Evolutionary conservation across 2,888 invertebrate genomes (phyloP), one percentile per base, ranked within the genome.

Genomic region (Cantharis lateralis): DNA sequence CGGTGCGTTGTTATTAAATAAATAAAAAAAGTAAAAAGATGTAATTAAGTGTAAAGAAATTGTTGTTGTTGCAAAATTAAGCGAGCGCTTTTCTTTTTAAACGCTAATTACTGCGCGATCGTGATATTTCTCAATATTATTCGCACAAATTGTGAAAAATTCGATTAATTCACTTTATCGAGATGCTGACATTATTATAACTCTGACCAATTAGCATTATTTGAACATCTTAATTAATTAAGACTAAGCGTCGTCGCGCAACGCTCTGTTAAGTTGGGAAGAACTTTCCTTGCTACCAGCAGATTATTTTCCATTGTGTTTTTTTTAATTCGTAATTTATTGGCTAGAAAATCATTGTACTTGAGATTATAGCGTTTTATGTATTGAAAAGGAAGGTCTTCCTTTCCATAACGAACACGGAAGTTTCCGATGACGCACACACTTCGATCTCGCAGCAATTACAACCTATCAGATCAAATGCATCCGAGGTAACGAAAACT

Each of bases 1-100:
- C 77, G 77, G 79, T 75, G 24, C 71, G 68, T 72, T 48, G 48
- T 48, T 48, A 48, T 48, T 48, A 48, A 48, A 32, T 32, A 32
- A 48, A 48, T 48, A 48, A 48, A 48, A 32, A 48, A 48, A 48
- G 48, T 48, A 48, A 48, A 48, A 48, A 48, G 48, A n/a, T 48
- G 13, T n/a, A 48, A 48, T 48, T 48, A n/a, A 48, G n/a, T n/a
- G 48, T n/a, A 48, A 48, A 48, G 48, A 48, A 48, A 48, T 48
- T 48, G n/a, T 48, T 48, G n/a, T 48, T 48, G 48, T 48, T 48
- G 48, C 48, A 48, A 48, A 48, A 48, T 48, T n/a, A 48, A 48
- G 48, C n/a, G 48, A 48, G n/a, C 48, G n/a, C 48, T 48, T 48
- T 48, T 48, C 48, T 48, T 48, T 48, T 48, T 48, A 48, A 48